Evolutionary conservation across 1,140 invertebrate genomes (phyloP), one percentile per base, ranked within the genome.

Genomic region (Samia ricini): DNA sequence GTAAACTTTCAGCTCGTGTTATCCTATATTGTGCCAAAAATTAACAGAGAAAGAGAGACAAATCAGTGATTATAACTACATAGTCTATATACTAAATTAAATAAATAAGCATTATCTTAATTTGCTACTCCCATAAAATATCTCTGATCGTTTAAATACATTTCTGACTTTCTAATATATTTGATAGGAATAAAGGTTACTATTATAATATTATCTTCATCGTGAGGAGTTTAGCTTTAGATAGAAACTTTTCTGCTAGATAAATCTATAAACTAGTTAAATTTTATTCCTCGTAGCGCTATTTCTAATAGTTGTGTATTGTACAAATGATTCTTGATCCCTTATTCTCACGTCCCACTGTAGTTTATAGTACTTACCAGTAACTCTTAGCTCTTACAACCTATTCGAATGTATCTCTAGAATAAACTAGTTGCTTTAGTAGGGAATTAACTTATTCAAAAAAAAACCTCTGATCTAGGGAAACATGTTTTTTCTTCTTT

Each of bases 291-390:
- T 65, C 57, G 57, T 82, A 82, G 74, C n/a, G n/a, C 66, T 70
- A 56, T 60, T 26, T 74, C 71, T 81, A 82, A 73, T 85, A 88
- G 83, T 66, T 66, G 81, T 29, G n/a, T 19, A 73, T 79, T 85
- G 83, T 85, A 83, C 71, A 84, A 85, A 85, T 74, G 56, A 76
- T 67, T 79, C 74, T 71, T 77, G 72, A 78, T 76, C 86, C 86
- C 86, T 89, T 87, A 79, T 76, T 82, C 83, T 87, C 86, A 89
- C 86, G 86, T 89, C 86, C 86, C 80, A 77, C 79, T 68, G 76
- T 88, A 88, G 83, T 74, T 50, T 48, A 15, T 29, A 29, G 6
- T 29, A 20, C 8, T 56, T 26, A 23, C 24, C 4, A 1, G 74
- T 66, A 77, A 75, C 69, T 70, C 68, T 19, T n/a, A n/a, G n/a